phyloP scores from a whole-genome alignment of 2,888 invertebrate species.

The Melipona bicolor region DNA sequence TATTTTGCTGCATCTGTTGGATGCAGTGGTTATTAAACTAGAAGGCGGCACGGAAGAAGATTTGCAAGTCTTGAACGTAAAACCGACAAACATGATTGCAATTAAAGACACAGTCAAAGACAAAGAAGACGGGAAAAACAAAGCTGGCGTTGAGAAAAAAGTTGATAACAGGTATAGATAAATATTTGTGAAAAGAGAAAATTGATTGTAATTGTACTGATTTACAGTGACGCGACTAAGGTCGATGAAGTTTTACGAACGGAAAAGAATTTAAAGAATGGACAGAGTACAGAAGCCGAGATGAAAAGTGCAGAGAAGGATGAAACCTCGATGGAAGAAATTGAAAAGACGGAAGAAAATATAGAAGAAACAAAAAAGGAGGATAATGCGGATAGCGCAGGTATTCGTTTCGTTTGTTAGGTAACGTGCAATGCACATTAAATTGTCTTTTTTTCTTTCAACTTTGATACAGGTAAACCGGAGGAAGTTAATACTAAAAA shows the following conservation, averaged over 20 bases:
- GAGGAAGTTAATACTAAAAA: slow-evolving; percentile 84
- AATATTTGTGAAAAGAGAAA: background rate
- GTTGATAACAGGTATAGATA: slow-evolving; percentile 68
- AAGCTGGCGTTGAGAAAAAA: slow-evolving; percentile 73
- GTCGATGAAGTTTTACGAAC: slow-evolving; percentile 77
- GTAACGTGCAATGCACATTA: background rate
- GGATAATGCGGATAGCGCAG: slow-evolving; percentile 67
- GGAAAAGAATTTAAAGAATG: slow-evolving; percentile 83
- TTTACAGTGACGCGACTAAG: slow-evolving; percentile 69
- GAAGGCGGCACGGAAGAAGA: slow-evolving; percentile 97
- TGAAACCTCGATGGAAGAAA: slow-evolving; percentile 76
- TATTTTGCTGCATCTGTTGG: slow-evolving; percentile 93
- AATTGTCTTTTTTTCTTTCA: background rate
- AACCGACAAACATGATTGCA: slow-evolving; percentile 70
- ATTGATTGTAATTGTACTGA: background rate
- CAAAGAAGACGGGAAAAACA: slow-evolving; percentile 72
- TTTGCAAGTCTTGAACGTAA: slow-evolving; percentile 91
- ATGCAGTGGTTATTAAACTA: slow-evolving; percentile 97
- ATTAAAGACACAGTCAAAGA: slow-evolving; percentile 74
- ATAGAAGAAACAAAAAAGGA: slow-evolving; percentile 77
- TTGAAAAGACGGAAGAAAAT: slow-evolving; percentile 81
- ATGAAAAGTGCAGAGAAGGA: slow-evolving; percentile 82
- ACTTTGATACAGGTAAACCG: slow-evolving; percentile 79
- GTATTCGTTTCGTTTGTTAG: slow-evolving; percentile 13
- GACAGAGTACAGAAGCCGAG: slow-evolving; percentile 84